Conservation (phyloP, 1,140 invertebrate species). For the Bombus haemorrhoidalis region DNA sequence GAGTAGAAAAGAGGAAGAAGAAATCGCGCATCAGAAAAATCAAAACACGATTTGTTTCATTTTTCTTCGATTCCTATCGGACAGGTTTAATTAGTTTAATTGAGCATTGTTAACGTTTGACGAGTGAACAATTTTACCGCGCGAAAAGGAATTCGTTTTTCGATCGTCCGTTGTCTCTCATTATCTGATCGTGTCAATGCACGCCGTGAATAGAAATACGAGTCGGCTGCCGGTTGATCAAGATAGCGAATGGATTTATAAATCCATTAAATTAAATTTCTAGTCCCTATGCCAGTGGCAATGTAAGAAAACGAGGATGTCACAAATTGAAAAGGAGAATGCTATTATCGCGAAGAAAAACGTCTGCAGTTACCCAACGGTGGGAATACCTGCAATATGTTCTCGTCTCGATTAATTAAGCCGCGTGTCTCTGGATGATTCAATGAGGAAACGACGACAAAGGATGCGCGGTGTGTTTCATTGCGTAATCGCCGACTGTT, state of each 20-base stretch:
- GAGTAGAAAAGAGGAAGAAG: too few relatives aligned
- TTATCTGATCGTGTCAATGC: slow-evolving; percentile 39
- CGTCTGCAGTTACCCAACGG: background rate
- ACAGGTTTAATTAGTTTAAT: background rate
- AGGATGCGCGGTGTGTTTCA: background rate
- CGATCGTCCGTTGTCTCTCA: background rate
- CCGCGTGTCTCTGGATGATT: background rate
- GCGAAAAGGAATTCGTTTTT: background rate
- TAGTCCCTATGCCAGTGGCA: too few relatives aligned
- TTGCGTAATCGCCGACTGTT: background rate
- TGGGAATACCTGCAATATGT: background rate
- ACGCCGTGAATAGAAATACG: background rate
- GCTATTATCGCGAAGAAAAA: background rate
- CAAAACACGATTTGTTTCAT: background rate
- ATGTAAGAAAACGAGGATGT: background rate
- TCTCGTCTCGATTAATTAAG: background rate
- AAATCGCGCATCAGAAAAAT: background rate
- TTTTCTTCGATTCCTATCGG: background rate
- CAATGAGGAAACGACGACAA: background rate
- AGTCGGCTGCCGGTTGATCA: background rate
- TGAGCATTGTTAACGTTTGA: background rate
- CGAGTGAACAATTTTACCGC: background rate
- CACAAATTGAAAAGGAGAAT: background rate
- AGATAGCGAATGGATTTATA: background rate
- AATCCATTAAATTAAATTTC: background rate